Base-by-base conservation (phyloP, 2,797 vertebrate species). In the Galago senegalensis region DNA sequence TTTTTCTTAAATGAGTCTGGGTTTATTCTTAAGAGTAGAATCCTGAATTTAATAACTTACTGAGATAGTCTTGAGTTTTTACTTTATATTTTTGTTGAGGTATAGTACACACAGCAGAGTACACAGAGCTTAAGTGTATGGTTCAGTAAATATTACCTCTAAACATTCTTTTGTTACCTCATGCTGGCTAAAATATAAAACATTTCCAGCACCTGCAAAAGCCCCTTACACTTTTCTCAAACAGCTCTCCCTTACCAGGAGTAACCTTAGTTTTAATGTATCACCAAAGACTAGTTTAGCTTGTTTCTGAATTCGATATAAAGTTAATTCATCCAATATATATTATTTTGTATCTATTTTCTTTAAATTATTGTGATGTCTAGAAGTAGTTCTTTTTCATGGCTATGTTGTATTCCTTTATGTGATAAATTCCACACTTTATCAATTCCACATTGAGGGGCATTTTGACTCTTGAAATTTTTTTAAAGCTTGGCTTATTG, bases 1-100 rank as follows among this genome's bases (percentile, higher is more conserved):
- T 81, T 69, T 93, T 95, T 85, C 75, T 85, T 84, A 87, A 73
- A 69, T 21, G 37, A 69, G 29, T 53, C 69, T 87, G 73, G 76
- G 3, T 34, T 82, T 8, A 10, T 85, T 95, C 43, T 76, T 93
- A 73, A 92, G 94, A 29, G 12, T 49, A 84, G 56, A 65, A 65
- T 53, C 29, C 13, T 80, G 14, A 67, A 89, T 83, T 70, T 92
- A 80, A 73, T 79, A 43, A 84, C 4, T 31, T 60, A 60, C 2
- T 58, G 34, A 67, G 86, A n/a, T 61, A 72, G 70, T 91, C 29
- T 80, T 82, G 65, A 67, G 43, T 72, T 95, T 83, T 69, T 85
- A 56, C 63, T 83, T 93, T 82, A 25, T 43, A 56, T 93, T 96
- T 84, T 81, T 72, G 69, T 69, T 18, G 27, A 77, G 34, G 17